Evolutionary conservation across 2,888 invertebrate genomes (phyloP).

Genomic region (Noctuana brunneofusca): DNA sequence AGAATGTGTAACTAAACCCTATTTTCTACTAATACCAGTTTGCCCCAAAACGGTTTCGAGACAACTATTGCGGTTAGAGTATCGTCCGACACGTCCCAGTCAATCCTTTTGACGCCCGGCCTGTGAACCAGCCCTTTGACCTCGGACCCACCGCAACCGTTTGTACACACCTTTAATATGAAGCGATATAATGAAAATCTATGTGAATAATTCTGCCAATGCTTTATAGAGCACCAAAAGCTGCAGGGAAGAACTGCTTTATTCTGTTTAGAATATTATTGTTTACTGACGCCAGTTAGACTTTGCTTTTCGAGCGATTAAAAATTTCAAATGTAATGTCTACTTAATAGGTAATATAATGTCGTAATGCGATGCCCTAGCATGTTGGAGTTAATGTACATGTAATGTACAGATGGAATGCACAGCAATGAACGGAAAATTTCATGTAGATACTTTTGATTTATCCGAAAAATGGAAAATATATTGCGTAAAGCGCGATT

Average conservation of each 20-base stretch:
- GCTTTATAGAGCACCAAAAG: no score
- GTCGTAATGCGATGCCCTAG: no score
- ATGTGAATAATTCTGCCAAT: no score
- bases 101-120: slow-evolving; percentile 56
- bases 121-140: slow-evolving; percentile 74
- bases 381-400: no score
- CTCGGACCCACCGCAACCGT: slow-evolving; percentile 75
- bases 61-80: slow-evolving; percentile 59
- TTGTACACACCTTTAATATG: slow-evolving; percentile 61
- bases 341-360: no score
- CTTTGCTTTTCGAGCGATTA: no score
- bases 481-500: background rate
- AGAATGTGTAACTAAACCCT: slow-evolving; percentile 1
- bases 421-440: no score
- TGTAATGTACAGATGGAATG: no score
- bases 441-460: background rate
- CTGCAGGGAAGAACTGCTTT: no score
- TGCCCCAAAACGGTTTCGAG: slow-evolving; percentile 4
- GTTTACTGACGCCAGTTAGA: no score
- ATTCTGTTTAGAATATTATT: no score
- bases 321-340: no score
- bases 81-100: slow-evolving; percentile 37
- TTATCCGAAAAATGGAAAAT: background rate
- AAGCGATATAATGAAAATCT: slow-evolving; percentile 42
- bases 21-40: background rate